Base-by-base conservation (phyloP, 2,888 invertebrate species). In the Chrysopilus asiliformis region DNA sequence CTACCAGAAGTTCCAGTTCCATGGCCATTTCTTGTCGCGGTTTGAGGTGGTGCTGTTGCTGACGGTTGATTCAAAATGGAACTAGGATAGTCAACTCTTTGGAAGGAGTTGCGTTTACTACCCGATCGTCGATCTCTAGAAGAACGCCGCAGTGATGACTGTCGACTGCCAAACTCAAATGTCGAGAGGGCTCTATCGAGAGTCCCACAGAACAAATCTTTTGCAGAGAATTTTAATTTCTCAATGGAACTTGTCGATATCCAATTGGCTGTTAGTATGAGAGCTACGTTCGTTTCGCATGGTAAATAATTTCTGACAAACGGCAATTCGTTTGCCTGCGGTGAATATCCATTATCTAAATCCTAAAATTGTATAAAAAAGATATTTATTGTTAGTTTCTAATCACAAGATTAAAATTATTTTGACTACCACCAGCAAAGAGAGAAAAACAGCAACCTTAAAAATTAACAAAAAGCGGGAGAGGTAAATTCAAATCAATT, bases 251-350 rank as follows among this genome's bases (percentile, higher is more conserved):
- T 40, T 26, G 53, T 53, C 38, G 43, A 45, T 29, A 58, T 47
- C 49, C 53, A 54, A 40, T 56, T 54, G 14, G 53, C 55, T 8
- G 58, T 51, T 10, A 56, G 40, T 32, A 57, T 51, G 37, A 59
- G 49, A 3, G 52, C 41, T 22, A 53, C 38, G 2, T 32, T 14
- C 3, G 55, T 44, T 5, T 55, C 51, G 44, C 52, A 51, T 29
- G 39, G 34, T 40, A 54, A 45, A 34, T 57, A 59, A 6, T 48
- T 46, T 3, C 26, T 15, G 4, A 49, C 38, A 34, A 53, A 57
- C 4, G 32, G 29, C 31, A 54, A 47, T 34, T 52, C 47, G 15
- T 49, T 43, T 10, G 46, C 44, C 47, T 59, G 58, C 10, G 58
- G 58, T 2, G 57, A 57, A 34, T 31, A 36, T 3, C 56, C 56